A percentile compares a stretch with the other conserved stretches of the same genome.
Evolutionary conservation across 2,888 invertebrate genomes (phyloP).

Genomic region (Ichneumoninae sp.): DNA sequence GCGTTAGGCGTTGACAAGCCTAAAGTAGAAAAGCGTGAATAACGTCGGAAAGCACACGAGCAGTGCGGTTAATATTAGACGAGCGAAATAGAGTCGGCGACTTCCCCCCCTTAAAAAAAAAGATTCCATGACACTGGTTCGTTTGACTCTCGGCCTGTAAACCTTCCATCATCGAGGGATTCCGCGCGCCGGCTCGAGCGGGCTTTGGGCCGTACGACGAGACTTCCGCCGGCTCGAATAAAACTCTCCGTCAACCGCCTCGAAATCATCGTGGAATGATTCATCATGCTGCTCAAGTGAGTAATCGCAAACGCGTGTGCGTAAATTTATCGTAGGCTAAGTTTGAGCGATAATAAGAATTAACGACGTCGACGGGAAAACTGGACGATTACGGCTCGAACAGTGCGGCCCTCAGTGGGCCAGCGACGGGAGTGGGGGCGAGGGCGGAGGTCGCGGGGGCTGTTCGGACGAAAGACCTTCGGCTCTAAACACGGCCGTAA

Average conservation of each 20-base stretch:
- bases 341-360: too few relatives aligned
- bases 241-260: not conserved
- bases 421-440: not conserved
- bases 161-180: not conserved
- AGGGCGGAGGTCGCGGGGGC: not conserved
- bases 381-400: not conserved
- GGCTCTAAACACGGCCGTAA: not conserved
- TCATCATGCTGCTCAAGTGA: constrained; percentile 64
- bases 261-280: constrained; percentile 61
- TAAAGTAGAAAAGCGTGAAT: not conserved
- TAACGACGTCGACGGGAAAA: not conserved
- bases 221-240: not conserved
- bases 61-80: not conserved
- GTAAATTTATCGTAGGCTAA: not conserved
- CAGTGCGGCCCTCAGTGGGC: not conserved
- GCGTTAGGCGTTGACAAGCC: not conserved
- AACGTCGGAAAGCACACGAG: not conserved
- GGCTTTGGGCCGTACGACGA: constrained; percentile 5
- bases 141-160: not conserved
- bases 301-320: not conserved
- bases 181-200: not conserved
- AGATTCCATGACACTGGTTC: not conserved
- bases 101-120: not conserved
- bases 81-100: not conserved
- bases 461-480: not conserved